phyloP scores from a whole-genome alignment of 2,113 vertebrate species.

The Entelurus aequoreus region DNA sequence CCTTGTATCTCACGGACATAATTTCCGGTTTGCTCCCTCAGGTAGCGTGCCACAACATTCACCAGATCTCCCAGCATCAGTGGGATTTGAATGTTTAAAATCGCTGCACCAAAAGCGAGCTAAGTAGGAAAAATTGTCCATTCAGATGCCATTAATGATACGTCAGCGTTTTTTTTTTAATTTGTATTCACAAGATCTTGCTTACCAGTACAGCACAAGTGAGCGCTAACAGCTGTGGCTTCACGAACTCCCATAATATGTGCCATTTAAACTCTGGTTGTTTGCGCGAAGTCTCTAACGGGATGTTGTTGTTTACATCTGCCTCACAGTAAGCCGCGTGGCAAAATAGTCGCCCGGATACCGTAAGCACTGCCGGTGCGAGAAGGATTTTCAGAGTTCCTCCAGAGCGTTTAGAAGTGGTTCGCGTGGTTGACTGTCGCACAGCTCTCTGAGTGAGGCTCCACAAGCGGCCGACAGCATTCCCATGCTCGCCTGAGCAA shows the following conservation, averaged over 20 bases:
- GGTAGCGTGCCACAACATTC: constrained; percentile 80
- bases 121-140: constrained; percentile 34
- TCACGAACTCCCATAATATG: constrained; percentile 84
- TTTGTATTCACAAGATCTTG: background rate
- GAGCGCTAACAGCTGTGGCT: constrained; percentile 80
- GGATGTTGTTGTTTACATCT: constrained; percentile 33
- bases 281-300: constrained; percentile 11
- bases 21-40: constrained; percentile 65
- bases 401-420: constrained; percentile 25
- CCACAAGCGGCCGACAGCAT: constrained; percentile 52
- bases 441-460: constrained; percentile 52
- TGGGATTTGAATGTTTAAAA: constrained; percentile 87
- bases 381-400: constrained; percentile 61
- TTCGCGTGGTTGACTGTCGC: constrained; percentile 18
- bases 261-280: constrained; percentile 79
- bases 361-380: constrained; percentile 65
- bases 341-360: constrained; percentile 57
- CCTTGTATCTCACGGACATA: constrained; percentile 73
- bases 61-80: constrained; percentile 88
- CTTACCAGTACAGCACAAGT: constrained; percentile 81
- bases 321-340: constrained; percentile 59
- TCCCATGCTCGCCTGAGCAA: constrained; percentile 34
- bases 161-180: background rate
- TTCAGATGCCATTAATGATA: background rate
- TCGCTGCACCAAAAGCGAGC: constrained; percentile 84